Base-by-base conservation (phyloP, 2,888 invertebrate genomes). In the Mellilla xanthometata region DNA sequence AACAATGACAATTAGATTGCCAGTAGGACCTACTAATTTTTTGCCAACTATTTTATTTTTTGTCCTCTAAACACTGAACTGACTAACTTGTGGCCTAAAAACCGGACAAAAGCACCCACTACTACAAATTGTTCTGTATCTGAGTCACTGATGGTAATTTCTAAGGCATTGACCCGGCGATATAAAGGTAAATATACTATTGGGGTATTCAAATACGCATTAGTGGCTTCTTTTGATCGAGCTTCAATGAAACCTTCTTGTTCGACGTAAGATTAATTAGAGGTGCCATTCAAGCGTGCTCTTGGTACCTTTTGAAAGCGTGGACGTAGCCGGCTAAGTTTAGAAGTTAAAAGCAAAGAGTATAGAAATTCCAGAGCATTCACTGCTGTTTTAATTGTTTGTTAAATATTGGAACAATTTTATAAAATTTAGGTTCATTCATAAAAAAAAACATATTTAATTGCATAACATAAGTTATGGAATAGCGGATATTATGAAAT, bases 131-230 rank as follows among this genome's bases (percentile, higher is more conserved):
- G 55, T 49, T 31, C 39, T 44, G 28, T 48, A 58, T 19, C 3
- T 62, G 62, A 64, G 38, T 64, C 46, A 53, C 26, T 34, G 19
- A 9, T 40, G 31, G 15, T 42, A 43, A 46, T 26, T 27, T 31
- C 33, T 30, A 58, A 62, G 57, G 49, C 56, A 41, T 54, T 48
- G 47, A 55, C 57, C 54, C 44, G 58, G 2, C 12, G 28, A 23
- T 31, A 7, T 12, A 12, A 10, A 31, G 71, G 72, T 70, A 76
- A 74, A 73, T 72, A 73, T 22, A 48, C 72, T 73, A 72, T 74
- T 54, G 62, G 57, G 56, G 76, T 65, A 81, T 85, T 87, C 84
- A 85, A 84, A 86, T 86, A 79, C 75, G 74, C 86, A 87, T 87
- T 85, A 85, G 70, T 61, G 75, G 76, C 74, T 77, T 84, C 81